These are phyloP conservation scores for Propithecus deckenii DNA, from an alignment of 2,797 vertebrate genomes.

Conservation along the genomic window DNA sequence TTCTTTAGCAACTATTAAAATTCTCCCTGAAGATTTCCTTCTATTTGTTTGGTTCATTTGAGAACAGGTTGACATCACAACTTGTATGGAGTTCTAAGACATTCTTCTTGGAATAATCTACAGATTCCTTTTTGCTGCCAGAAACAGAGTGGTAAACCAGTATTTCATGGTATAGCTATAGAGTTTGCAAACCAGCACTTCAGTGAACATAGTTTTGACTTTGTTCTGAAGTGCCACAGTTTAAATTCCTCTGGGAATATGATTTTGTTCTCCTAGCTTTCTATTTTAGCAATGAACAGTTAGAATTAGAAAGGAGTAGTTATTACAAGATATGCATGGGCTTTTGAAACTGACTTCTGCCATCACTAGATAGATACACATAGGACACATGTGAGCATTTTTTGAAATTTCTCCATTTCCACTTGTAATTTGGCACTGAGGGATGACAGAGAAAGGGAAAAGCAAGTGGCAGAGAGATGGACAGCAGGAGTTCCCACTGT, in stretches of 20 bases:
- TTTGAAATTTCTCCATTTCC: constrained; percentile 36
- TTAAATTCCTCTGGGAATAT: constrained; percentile 47
- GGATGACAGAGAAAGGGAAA: background rate
- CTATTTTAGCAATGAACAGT: constrained; percentile 48
- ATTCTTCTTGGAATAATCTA: background rate
- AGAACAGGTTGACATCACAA: background rate
- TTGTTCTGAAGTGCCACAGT: constrained; percentile 13
- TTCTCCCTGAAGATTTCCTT: background rate
- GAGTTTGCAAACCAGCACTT: constrained; percentile 2
- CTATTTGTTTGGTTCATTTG: background rate
- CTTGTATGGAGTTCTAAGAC: background rate
- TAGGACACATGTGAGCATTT: constrained; percentile 19
- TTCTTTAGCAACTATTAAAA: constrained; percentile 1
- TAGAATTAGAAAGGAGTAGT: constrained; percentile 62
- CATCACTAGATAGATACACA: background rate
- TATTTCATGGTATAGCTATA: background rate
- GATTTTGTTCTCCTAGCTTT: constrained; percentile 42
- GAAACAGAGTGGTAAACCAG: background rate
- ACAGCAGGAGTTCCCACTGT: background rate
- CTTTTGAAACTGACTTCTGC: constrained; percentile 52
- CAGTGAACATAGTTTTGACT: constrained; percentile 5
- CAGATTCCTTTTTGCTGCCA: background rate
- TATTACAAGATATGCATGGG: constrained; percentile 57
- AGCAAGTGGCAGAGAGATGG: background rate
- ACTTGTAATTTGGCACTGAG: background rate